Percentiles rank a stretch among this genome's conserved stretches.
Evolutionary conservation across 35 echinoderm and acorn worm species (phyloP).

Genomic region (Ophioderma brevispina): DNA sequence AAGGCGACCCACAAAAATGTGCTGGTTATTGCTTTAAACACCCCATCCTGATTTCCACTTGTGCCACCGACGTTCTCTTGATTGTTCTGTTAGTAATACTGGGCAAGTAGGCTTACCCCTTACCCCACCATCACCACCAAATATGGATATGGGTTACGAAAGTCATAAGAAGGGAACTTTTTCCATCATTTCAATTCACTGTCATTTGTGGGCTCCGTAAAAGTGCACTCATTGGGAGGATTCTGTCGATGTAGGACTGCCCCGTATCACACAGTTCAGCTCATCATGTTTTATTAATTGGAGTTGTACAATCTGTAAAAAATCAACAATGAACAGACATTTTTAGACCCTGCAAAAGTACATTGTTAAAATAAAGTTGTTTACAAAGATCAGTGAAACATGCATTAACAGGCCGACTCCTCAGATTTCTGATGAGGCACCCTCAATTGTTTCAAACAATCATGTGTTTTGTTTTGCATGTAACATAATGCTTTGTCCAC

Average conservation of each 20-base stretch:
- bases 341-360: too few species aligned
- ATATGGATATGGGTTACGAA: conserved; percentile 95
- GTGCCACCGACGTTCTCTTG: conserved; percentile 85
- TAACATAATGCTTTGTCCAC: too few species aligned
- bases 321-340: too few species aligned
- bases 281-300: conserved; percentile 91
- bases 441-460: too few species aligned
- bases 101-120: conserved; percentile 96
- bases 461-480: too few species aligned
- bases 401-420: too few species aligned
- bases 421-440: too few species aligned
- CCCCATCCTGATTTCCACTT: conserved; percentile 61
- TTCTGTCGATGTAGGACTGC: conserved; percentile 87
- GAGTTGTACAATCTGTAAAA: conserved; percentile 84
- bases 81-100: conserved; percentile 78
- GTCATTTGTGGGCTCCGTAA: conserved; percentile 68
- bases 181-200: conserved; percentile 63
- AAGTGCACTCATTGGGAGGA: conserved; percentile 98
- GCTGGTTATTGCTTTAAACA: too few species aligned
- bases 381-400: too few species aligned
- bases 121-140: conserved; percentile 93
- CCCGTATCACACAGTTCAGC: conserved; percentile 87
- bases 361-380: too few species aligned
- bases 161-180: conserved; percentile 89
- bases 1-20: too few species aligned